Evolutionary conservation across 1,140 invertebrate genomes (phyloP).

Genomic region (Adoxophyes honmai): DNA sequence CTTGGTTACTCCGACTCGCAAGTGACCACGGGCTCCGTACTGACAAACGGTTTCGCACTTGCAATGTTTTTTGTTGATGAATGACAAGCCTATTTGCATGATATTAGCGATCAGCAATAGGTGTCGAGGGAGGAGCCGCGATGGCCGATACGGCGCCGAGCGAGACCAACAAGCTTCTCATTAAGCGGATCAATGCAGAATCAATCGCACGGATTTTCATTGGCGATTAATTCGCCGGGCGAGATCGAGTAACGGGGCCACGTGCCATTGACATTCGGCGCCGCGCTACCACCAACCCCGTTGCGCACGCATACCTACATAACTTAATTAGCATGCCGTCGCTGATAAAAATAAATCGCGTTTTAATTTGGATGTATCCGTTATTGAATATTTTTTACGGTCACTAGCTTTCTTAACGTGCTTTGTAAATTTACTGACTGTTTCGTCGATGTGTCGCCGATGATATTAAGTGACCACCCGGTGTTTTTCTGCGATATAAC

Average conservation of each 20-base stretch:
- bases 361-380: not conserved
- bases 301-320: not conserved
- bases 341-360: not conserved
- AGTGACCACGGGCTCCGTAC: not conserved
- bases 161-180: conserved; percentile 60
- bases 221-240: conserved; percentile 70
- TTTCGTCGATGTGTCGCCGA: no score
- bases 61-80: conserved; percentile 30
- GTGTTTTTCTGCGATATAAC: no score
- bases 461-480: no score
- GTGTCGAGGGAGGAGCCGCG: conserved; percentile 37
- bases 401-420: no score
- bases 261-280: conserved; percentile 72
- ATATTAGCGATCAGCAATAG: conserved; percentile 27
- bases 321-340: conserved; percentile 21
- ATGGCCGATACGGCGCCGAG: conserved; percentile 50
- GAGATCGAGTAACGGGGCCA: conserved; percentile 70
- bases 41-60: not conserved
- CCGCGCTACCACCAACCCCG: conserved; percentile 20
- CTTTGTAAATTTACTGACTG: no score
- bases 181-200: conserved; percentile 56
- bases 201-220: conserved; percentile 63
- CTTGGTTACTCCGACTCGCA: no score
- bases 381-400: not conserved
- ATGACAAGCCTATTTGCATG: conserved; percentile 49